Evolutionary conservation across 2,113 vertebrate genomes (phyloP).

Genomic region (Psammodynastes pulverulentus): DNA sequence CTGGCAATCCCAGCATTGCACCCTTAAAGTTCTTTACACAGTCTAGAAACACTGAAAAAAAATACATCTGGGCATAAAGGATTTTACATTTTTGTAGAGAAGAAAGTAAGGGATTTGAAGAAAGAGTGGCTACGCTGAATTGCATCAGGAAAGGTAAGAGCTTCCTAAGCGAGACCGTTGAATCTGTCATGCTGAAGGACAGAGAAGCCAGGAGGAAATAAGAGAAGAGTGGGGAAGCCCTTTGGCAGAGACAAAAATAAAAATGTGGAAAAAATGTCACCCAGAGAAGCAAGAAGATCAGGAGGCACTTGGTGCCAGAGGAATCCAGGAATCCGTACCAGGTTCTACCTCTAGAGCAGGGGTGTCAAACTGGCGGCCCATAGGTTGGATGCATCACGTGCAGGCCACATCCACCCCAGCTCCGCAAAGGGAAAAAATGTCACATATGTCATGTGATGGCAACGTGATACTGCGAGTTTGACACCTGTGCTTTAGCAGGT

Average conservation of each 20-base stretch:
- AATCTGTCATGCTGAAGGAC: background rate
- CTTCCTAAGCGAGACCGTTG: background rate
- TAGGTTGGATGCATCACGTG: too few relatives aligned
- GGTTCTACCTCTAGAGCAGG: background rate
- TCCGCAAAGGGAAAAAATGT: too few relatives aligned
- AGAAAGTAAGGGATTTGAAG: background rate
- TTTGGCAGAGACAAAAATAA: background rate
- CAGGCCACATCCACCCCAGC: too few relatives aligned
- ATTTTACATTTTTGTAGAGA: background rate
- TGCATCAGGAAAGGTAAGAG: background rate
- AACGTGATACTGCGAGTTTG: too few relatives aligned
- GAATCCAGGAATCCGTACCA: background rate
- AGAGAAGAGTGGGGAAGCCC: background rate
- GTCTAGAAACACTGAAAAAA: background rate
- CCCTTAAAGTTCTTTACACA: background rate
- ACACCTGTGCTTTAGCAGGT: background rate
- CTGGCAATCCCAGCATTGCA: background rate
- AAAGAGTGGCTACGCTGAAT: background rate
- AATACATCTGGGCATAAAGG: background rate
- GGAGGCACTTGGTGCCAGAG: background rate
- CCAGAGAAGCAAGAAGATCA: background rate
- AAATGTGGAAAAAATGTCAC: background rate
- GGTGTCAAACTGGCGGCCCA: too few relatives aligned
- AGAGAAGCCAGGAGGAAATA: background rate
- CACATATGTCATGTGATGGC: too few relatives aligned